These are phyloP conservation scores for Drosophila sordidula DNA, from an alignment of 2,888 invertebrate species.

Conservation along the genomic window DNA sequence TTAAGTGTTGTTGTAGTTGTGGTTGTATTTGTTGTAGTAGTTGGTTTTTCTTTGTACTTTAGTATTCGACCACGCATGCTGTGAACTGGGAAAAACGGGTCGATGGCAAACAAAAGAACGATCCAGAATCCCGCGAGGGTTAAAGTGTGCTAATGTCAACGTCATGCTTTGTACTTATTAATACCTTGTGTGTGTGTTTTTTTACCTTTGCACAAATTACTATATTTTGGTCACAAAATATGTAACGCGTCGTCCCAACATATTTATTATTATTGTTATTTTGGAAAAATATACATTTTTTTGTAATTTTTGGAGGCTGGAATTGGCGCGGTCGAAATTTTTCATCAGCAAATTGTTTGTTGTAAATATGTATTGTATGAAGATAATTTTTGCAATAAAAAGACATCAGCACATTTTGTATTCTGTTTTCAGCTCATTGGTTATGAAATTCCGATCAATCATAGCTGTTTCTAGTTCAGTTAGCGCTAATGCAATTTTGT, in stretches of 20 bases:
- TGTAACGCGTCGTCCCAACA: too few relatives aligned
- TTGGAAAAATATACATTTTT: too few relatives aligned
- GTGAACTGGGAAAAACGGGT: conserved; percentile 37
- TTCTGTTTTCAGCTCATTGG: conserved; percentile 18
- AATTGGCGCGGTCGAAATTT: too few relatives aligned
- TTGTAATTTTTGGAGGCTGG: too few relatives aligned
- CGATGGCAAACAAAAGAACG: conserved; percentile 4
- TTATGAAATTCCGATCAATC: conserved; percentile 36
- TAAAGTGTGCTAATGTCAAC: conserved; percentile 71
- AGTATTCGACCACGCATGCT: conserved; percentile 62
- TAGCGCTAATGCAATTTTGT: conserved; percentile 26
- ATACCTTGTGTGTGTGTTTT: too few relatives aligned
- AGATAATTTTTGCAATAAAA: neutral
- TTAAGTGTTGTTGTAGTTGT: conserved; percentile 9
- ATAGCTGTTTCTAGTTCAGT: conserved; percentile 51
- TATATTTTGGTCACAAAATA: too few relatives aligned
- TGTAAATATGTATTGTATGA: too few relatives aligned
- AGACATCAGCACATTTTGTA: neutral
- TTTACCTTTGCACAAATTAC: too few relatives aligned
- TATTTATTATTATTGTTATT: too few relatives aligned
- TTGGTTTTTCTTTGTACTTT: conserved; percentile 43
- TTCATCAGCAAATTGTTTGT: too few relatives aligned
- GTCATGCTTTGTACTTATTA: too few relatives aligned
- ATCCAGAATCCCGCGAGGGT: conserved; percentile 30
- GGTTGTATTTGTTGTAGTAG: conserved; percentile 30